Evolutionary conservation across 92 coral and sea anemone species (phyloP).

Genomic region (Actinostola sp.): DNA sequence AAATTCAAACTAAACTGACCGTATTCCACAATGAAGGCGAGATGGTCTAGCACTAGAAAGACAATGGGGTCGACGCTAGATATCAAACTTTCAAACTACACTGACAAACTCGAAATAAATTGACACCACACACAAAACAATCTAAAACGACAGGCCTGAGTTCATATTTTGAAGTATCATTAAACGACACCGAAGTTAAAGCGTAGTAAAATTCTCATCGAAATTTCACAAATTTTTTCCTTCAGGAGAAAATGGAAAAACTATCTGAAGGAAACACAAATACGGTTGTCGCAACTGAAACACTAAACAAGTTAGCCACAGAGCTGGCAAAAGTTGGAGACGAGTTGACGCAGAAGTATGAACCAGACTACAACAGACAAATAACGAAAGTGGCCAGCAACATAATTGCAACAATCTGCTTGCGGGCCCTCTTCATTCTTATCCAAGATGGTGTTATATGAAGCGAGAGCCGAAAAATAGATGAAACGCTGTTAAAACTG

Average conservation of each 20-base stretch:
- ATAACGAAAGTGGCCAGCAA: background rate
- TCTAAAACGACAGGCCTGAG: too few relatives aligned
- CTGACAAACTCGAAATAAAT: too few relatives aligned
- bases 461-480: background rate
- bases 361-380: constrained; percentile 1
- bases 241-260: constrained; percentile 8
- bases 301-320: constrained; percentile 24
- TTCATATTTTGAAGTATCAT: too few relatives aligned
- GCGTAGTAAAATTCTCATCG: too few relatives aligned
- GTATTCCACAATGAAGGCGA: too few relatives aligned
- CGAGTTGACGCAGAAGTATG: constrained; percentile 46
- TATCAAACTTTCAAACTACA: too few relatives aligned
- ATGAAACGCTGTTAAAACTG: background rate
- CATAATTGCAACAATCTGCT: background rate
- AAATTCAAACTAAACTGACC: too few relatives aligned
- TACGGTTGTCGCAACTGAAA: constrained; percentile 1
- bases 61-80: too few relatives aligned
- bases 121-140: too few relatives aligned
- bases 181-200: too few relatives aligned
- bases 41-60: too few relatives aligned
- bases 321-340: constrained; percentile 58
- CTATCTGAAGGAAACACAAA: background rate
- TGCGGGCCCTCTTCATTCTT: constrained; percentile 12
- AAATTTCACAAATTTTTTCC: too few relatives aligned
- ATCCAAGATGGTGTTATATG: constrained; percentile 16